phyloP scores from a whole-genome alignment of 2,888 invertebrate genomes.

The Amblyjoppa proteus region DNA sequence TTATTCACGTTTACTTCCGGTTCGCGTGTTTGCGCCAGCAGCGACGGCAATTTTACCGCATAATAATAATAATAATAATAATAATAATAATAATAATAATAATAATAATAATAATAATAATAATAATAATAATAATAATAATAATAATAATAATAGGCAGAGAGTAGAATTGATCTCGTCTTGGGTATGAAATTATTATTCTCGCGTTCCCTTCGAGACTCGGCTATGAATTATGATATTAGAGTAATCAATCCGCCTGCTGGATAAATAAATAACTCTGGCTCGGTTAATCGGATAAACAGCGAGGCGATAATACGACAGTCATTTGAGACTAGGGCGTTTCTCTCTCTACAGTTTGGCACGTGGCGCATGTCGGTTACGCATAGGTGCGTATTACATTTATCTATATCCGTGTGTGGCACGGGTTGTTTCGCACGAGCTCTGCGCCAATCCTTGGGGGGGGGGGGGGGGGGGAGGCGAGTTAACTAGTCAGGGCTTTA shows the following conservation, averaged over 20 bases:
- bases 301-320: slow-evolving; percentile 7
- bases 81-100: neutral
- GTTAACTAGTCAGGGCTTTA: neutral
- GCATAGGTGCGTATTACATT: neutral
- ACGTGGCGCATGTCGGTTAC: slow-evolving; percentile 17
- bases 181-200: neutral
- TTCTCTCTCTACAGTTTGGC: slow-evolving; percentile 4
- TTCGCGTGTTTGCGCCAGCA: neutral
- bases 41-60: too few relatives aligned
- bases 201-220: neutral
- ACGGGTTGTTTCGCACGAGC: slow-evolving; percentile 1
- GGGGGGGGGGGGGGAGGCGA: neutral
- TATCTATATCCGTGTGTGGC: neutral
- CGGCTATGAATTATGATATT: slow-evolving; percentile 12
- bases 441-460: neutral
- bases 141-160: neutral
- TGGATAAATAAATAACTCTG: slow-evolving; percentile 10
- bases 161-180: neutral
- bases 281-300: slow-evolving; percentile 15
- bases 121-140: too few relatives aligned
- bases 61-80: neutral
- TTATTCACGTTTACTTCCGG: slow-evolving; percentile 4
- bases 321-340: slow-evolving; percentile 20
- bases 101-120: too few relatives aligned
- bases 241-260: neutral